Percentiles rank a stretch among this genome's conserved stretches.
Evolutionary conservation across 2,113 vertebrate species (phyloP).

Genomic region (Dromiciops gliroides): DNA sequence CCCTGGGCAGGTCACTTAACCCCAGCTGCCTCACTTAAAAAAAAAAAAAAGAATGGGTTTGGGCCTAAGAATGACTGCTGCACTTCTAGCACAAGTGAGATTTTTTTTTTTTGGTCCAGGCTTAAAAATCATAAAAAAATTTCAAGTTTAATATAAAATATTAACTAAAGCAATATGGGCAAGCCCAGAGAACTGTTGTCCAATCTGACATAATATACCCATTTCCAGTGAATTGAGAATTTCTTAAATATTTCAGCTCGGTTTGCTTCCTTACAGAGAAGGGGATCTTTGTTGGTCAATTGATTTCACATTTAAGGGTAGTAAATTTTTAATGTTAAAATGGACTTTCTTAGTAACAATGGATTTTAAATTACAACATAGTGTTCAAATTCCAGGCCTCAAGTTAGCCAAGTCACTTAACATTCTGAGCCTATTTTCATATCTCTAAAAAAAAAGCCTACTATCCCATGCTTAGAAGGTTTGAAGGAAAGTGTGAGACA

Average conservation of each 20-base stretch:
- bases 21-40: no score
- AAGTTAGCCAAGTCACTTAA: background rate
- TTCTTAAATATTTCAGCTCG: background rate
- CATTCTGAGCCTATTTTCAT: background rate
- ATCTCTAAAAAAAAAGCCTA: background rate
- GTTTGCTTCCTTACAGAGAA: background rate
- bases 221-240: conserved; percentile 20
- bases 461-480: background rate
- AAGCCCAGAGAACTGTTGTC: background rate
- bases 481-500: background rate
- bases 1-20: no score
- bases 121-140: background rate
- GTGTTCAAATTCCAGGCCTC: background rate
- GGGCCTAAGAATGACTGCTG: background rate
- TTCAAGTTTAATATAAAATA: background rate
- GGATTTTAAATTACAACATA: background rate
- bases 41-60: background rate
- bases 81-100: background rate
- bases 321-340: background rate
- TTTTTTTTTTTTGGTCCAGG: background rate
- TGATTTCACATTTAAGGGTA: background rate
- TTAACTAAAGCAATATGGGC: background rate
- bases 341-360: background rate
- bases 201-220: background rate
- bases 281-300: background rate